Evolutionary conservation across 1,140 invertebrate species (phyloP), one percentile per base, ranked within the genome.

Genomic region (Zaprionus capensis): DNA sequence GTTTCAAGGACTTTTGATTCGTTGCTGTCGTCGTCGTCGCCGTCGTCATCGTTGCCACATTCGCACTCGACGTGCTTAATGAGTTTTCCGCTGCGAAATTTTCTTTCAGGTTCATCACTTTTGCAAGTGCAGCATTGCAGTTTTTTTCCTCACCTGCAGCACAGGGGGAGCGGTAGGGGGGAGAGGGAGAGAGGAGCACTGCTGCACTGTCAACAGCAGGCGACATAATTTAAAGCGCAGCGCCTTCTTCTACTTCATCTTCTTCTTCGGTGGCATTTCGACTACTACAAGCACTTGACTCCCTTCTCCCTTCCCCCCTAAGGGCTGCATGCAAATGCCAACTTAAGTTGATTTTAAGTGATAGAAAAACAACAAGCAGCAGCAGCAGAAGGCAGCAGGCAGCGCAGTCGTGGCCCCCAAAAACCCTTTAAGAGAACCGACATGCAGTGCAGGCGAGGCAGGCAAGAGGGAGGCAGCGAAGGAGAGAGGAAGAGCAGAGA

Each of bases 281-380:
- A 90, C 85, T 90, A 84, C 85, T 85, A 84, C 85, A 90, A 83
- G 80, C 77, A 91, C 85, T 90, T 80, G 85, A 90, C 78, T 22
- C 0, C 12, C 22, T 46, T 68, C 67, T 44, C 9, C 17, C 46
- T 36, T n/a, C 34, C 28, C 24, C 59, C 46, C 34, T 22, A 36
- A 17, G 26, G 31, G 62, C 58, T 77, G 77, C 83, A 88, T 90
- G 85, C 85, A 88, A 88, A 88, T 88, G 85, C 85, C 85, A 88
- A 79, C 76, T 88, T 88, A 88, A 88, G 85, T 90, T 88, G 85
- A 88, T 88, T 90, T 88, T 88, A 88, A 88, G 85, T 88, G 85
- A 88, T 88, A 85, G 82, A 86, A 86, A 86, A 86, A 87, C 82
- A 86, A 82, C 76, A 83, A 70, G 71, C 17, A 17, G 71, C 56